Conservation (phyloP, 2,888 invertebrate genomes). For the Zygothrica quintamaculata region DNA sequence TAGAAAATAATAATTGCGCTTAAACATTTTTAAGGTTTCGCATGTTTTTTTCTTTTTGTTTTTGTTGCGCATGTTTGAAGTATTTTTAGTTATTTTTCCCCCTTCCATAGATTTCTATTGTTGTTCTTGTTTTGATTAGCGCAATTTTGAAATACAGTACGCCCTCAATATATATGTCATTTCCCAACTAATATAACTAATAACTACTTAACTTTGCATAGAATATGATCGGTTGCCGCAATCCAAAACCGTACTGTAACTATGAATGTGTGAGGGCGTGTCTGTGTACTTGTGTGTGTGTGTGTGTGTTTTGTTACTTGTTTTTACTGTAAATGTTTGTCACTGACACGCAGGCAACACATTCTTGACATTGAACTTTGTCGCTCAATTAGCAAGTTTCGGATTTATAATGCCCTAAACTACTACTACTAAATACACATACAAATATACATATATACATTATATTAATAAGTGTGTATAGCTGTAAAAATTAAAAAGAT, state of each 20-base stretch:
- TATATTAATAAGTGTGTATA: background rate
- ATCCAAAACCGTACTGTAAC: too few species aligned
- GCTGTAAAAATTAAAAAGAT: background rate
- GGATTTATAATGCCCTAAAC: constrained; percentile 1
- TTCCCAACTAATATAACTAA: too few species aligned
- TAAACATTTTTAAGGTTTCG: constrained; percentile 69
- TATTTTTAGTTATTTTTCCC: constrained; percentile 69
- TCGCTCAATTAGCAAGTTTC: constrained; percentile 32
- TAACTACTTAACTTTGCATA: too few species aligned
- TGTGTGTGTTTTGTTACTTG: constrained; percentile 9
- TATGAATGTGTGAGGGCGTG: too few species aligned
- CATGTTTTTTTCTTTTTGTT: constrained; percentile 5
- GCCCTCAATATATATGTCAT: too few species aligned
- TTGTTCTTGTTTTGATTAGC: constrained; percentile 45
- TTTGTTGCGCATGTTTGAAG: constrained; percentile 64
- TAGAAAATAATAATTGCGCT: constrained; percentile 64
- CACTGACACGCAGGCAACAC: constrained; percentile 42
- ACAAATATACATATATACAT: background rate
- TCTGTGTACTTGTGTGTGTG: too few species aligned
- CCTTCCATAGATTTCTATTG: constrained; percentile 24
- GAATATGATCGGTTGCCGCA: too few species aligned
- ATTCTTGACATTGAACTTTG: constrained; percentile 63
- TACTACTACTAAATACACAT: background rate
- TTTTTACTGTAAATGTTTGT: constrained; percentile 39
- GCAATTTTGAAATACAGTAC: constrained; percentile 53